These are phyloP conservation scores for Aphelenchoides avenae DNA, from an alignment of 1,140 invertebrate species.

Conservation along the genomic window DNA sequence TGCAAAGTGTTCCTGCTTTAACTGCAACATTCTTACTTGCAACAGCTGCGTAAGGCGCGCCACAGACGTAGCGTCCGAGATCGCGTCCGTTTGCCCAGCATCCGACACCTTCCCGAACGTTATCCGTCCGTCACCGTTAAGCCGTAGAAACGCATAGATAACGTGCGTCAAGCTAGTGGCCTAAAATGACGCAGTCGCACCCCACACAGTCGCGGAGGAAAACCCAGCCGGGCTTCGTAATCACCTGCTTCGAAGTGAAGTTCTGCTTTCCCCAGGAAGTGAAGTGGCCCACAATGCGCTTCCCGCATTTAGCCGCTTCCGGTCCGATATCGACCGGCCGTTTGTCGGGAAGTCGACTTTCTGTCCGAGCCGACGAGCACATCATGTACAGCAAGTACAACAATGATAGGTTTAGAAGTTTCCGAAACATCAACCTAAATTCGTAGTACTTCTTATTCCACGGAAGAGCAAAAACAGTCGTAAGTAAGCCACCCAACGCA, in stretches of 20 bases:
- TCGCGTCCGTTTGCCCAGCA: no score
- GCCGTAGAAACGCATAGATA: slow-evolving; percentile 48
- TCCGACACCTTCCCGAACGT: slow-evolving; percentile 19
- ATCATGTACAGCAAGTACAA: no score
- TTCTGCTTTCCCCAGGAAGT: slow-evolving; percentile 46
- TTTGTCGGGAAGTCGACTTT: no score
- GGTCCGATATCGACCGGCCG: no score
- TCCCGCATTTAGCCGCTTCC: no score
- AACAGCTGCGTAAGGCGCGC: slow-evolving; percentile 29
- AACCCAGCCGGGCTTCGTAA: not conserved
- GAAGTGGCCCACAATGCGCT: slow-evolving; percentile 48
- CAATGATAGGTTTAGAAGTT: no score
- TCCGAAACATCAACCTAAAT: no score
- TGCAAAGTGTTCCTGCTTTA: not conserved
- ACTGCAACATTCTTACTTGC: no score
- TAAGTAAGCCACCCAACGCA: no score
- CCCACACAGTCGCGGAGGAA: not conserved
- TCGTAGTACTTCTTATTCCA: no score
- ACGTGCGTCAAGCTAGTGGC: slow-evolving; percentile 48
- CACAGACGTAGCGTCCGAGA: slow-evolving; percentile 1
- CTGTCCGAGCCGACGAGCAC: no score
- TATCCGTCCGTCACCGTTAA: slow-evolving; percentile 40
- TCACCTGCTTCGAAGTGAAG: slow-evolving; percentile 41
- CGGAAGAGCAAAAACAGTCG: no score
- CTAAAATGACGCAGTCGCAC: slow-evolving; percentile 2